These are phyloP conservation scores for Phymorhynchus buccinoides DNA, from an alignment of 1,140 invertebrate genomes.

Conservation along the genomic window DNA sequence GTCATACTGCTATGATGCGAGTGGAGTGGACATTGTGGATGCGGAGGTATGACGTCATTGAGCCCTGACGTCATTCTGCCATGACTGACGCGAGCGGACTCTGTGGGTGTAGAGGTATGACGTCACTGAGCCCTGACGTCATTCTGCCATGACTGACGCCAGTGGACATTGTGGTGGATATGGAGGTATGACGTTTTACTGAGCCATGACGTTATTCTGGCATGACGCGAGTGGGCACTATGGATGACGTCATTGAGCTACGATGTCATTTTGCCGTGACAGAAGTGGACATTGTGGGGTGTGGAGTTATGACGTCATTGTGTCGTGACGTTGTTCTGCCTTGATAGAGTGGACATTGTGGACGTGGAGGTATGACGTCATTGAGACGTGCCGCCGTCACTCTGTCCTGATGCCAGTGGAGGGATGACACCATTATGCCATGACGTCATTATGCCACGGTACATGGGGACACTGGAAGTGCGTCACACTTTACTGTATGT, in stretches of 20 bases:
- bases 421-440: not conserved
- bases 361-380: constrained; percentile 4
- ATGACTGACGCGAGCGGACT: not conserved
- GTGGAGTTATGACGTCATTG: too few relatives aligned
- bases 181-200: not conserved
- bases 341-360: constrained; percentile 1
- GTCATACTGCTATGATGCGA: not conserved
- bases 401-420: not conserved
- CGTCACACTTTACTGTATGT: too few relatives aligned
- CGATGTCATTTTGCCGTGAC: too few relatives aligned
- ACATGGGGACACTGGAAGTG: too few relatives aligned
- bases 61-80: not conserved
- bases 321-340: too few relatives aligned
- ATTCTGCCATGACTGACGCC: not conserved
- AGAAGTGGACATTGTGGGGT: too few relatives aligned
- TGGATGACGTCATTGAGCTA: not conserved
- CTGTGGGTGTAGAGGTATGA: not conserved
- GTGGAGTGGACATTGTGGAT: not conserved
- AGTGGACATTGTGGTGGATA: not conserved
- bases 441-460: not conserved
- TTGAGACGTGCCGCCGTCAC: not conserved
- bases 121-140: not conserved
- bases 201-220: not conserved
- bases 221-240: not conserved
- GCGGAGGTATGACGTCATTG: not conserved